phyloP scores from a whole-genome alignment of 2,113 vertebrate species.

The human region DNA sequence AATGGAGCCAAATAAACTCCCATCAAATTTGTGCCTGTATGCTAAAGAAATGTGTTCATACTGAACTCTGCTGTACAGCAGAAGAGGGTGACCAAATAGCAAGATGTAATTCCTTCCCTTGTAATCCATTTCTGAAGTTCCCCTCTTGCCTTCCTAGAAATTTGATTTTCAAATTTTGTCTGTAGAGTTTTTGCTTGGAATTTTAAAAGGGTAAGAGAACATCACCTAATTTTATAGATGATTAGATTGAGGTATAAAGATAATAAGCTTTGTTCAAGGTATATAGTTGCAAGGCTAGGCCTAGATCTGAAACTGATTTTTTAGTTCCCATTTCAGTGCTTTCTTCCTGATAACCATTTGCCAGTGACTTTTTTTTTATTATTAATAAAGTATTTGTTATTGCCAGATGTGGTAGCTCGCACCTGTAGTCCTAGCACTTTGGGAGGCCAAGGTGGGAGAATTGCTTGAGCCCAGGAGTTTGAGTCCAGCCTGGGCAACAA shows the following conservation, averaged over 20 bases:
- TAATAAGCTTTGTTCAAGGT: not conserved
- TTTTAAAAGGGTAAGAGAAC: not conserved
- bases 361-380: not conserved
- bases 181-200: constrained; percentile 6
- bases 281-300: not conserved
- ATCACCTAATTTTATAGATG: not conserved
- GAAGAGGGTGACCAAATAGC: not conserved
- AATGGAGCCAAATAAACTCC: constrained; percentile 14
- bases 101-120: constrained; percentile 6
- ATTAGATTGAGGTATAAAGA: not conserved
- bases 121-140: not conserved
- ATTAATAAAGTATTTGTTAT: no score
- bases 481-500: no score
- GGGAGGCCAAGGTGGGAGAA: no score
- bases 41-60: not conserved
- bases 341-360: not conserved
- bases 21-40: not conserved
- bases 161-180: not conserved
- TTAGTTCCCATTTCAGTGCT: not conserved
- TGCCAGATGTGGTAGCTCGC: no score
- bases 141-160: not conserved
- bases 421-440: no score
- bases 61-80: not conserved
- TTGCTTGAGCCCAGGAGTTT: no score
- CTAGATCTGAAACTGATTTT: not conserved